Evolutionary conservation across 2,797 vertebrate genomes (phyloP).

Genomic region (Geotrypetes seraphini): DNA sequence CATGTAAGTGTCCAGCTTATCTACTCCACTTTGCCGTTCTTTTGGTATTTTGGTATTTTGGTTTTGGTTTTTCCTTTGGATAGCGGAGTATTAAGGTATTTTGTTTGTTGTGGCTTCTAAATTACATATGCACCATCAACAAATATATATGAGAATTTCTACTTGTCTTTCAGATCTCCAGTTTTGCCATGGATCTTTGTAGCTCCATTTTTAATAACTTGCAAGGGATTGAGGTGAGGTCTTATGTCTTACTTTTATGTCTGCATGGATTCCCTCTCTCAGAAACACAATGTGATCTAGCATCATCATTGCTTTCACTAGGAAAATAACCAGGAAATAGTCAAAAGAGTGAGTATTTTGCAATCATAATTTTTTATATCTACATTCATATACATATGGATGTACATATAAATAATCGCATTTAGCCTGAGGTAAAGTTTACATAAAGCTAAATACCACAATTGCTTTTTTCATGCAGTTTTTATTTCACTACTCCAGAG

Average conservation of each 20-base stretch:
- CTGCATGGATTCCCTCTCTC: no score
- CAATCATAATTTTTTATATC: neutral
- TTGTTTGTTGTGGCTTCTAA: no score
- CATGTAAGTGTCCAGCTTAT: no score
- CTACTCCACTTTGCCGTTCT: no score
- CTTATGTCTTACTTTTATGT: neutral
- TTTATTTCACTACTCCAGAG: slow-evolving; percentile 39
- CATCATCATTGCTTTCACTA: slow-evolving; percentile 16
- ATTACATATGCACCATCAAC: no score
- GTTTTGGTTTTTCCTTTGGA: no score
- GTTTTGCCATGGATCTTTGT: slow-evolving; percentile 41
- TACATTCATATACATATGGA: neutral
- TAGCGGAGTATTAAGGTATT: no score
- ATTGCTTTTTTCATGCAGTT: slow-evolving; percentile 22
- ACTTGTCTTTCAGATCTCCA: slow-evolving; percentile 33
- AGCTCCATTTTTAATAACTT: slow-evolving; percentile 42
- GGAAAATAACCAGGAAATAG: slow-evolving; percentile 15
- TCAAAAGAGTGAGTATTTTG: slow-evolving; percentile 30
- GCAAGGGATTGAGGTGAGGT: slow-evolving; percentile 28
- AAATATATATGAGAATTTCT: no score
- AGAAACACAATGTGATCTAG: neutral
- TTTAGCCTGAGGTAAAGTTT: neutral
- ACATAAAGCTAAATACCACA: neutral
- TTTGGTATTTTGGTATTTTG: no score
- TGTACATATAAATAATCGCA: neutral